Evolutionary conservation across 2,888 invertebrate species (phyloP).

Genomic region (Phyto melanocephala): DNA sequence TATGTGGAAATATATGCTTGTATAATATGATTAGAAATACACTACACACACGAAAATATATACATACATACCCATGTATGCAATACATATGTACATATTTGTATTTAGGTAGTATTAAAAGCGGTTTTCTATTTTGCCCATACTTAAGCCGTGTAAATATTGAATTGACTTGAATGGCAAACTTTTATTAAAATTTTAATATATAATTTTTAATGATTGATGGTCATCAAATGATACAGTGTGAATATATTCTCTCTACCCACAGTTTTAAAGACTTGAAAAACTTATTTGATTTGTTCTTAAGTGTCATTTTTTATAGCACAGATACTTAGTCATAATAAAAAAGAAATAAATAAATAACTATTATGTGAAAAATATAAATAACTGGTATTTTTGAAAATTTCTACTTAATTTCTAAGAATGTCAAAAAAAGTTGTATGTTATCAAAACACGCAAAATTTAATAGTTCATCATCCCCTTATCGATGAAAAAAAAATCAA

Average conservation of each 20-base stretch:
- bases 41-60: neutral
- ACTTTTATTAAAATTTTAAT: neutral
- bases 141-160: neutral
- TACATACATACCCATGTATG: neutral
- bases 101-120: neutral
- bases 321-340: neutral
- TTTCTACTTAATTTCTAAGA: no score
- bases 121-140: constrained; percentile 32
- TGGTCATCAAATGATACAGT: constrained; percentile 9
- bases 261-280: constrained; percentile 2
- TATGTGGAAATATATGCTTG: neutral
- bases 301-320: neutral
- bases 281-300: neutral
- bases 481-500: no score
- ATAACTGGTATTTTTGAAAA: no score
- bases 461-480: no score
- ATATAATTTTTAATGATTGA: constrained; percentile 1
- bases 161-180: constrained; percentile 2
- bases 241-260: neutral
- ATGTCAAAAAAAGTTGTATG: neutral
- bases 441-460: neutral
- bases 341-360: neutral
- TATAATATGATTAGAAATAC: neutral
- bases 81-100: neutral
- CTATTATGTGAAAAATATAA: no score